Base-by-base conservation (phyloP, 2,888 invertebrate species). In the Harpalus rubripes region DNA sequence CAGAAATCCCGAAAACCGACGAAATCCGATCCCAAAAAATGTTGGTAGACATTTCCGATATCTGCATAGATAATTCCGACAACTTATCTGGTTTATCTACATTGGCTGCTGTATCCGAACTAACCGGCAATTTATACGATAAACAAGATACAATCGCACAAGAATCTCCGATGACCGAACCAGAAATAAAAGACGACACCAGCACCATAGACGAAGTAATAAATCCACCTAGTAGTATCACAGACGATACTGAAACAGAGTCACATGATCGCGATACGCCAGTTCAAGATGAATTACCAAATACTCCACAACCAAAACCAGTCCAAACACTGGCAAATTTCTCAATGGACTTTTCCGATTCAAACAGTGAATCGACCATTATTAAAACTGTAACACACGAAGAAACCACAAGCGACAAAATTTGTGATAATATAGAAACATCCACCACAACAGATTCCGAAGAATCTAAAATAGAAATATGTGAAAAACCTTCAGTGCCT, bases 271-370 rank as follows among this genome's bases (percentile, higher is more conserved):
- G 92, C 86, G 91, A 92, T 2, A 91, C 92, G 0, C 90, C 91
- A 16, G 78, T 78, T 22, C 93, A 94, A 88, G 92, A 92, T 0
- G 92, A 93, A 15, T 93, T 94, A 88, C 92, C 93, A 7, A 92
- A 93, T 72, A 91, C 92, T n/a, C 88, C 92, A n/a, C 93, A 88
- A 72, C 88, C 88, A 32, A 90, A 89, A 86, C 89, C 90, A 0
- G 87, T 89, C 6, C 68, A 59, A 10, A 90, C 88, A 8, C 86
- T 91, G 16, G 88, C 89, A 7, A 90, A 87, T 86, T 90, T 91
- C 85, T 90, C 91, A 1, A 89, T 90, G 88, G 91, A 91, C 87
- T 91, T 90, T 86, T 88, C 89, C 7, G 90, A 90, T 78, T 86
- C 88, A 1, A 87, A 86, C 56, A 63, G 85, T 16, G 87, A 87